Conservation (phyloP, 2,888 invertebrate species). For the Bombylius major region DNA sequence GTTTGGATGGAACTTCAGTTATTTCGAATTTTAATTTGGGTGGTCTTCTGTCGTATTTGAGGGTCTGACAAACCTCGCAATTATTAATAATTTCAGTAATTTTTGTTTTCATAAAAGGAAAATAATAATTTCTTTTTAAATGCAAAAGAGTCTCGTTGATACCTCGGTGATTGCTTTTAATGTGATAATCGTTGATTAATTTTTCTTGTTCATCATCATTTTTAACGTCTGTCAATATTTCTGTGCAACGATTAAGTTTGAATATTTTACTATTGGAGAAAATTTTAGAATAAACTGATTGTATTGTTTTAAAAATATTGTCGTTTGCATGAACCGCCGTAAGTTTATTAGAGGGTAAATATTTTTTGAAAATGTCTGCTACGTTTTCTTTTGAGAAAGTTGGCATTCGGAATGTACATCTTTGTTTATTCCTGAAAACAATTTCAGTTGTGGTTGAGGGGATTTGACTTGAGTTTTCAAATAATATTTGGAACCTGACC, state of each 20-base stretch:
- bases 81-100: conserved; percentile 8
- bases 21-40: conserved; percentile 11
- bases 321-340: conserved; percentile 10
- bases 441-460: conserved; percentile 6
- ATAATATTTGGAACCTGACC: conserved; percentile 12
- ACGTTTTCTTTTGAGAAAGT: background rate
- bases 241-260: conserved; percentile 2
- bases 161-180: conserved; percentile 5
- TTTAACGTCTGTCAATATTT: background rate
- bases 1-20: conserved; percentile 13
- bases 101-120: conserved; percentile 10
- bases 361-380: conserved; percentile 10
- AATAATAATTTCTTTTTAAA: conserved; percentile 7
- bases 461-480: conserved; percentile 2
- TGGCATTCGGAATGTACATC: background rate
- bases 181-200: conserved; percentile 3
- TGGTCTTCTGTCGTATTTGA: conserved; percentile 14
- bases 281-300: conserved; percentile 11
- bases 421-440: conserved; percentile 10
- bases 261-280: conserved; percentile 7
- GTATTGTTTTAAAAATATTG: conserved; percentile 8
- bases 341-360: conserved; percentile 10
- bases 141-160: conserved; percentile 8
- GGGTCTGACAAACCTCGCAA: conserved; percentile 4
- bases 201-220: conserved; percentile 4